phyloP scores from a whole-genome alignment of 2,797 vertebrate species.

The Centroberyx gerrardi region DNA sequence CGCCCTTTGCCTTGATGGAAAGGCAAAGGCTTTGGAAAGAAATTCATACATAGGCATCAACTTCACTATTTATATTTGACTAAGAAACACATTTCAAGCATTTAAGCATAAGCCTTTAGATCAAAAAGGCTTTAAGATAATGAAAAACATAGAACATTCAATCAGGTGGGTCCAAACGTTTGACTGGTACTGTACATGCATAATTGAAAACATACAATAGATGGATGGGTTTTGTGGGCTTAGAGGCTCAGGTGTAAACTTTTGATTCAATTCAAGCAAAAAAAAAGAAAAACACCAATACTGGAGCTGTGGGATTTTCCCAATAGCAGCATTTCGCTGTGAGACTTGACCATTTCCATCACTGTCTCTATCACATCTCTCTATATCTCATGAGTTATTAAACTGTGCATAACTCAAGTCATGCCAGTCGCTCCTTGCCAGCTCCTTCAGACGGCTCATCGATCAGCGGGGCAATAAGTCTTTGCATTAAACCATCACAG shows the following conservation, averaged over 20 bases:
- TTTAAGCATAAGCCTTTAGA: too few species aligned
- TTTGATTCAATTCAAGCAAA: not conserved
- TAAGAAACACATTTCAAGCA: too few species aligned
- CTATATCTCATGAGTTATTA: not conserved
- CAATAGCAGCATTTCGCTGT: slow-evolving; percentile 5
- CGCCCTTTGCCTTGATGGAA: too few species aligned
- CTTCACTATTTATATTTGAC: too few species aligned
- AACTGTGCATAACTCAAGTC: slow-evolving; percentile 19
- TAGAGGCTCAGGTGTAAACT: not conserved
- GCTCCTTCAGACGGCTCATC: slow-evolving; percentile 1
- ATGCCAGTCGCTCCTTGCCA: not conserved
- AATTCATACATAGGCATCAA: too few species aligned
- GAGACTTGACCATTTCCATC: slow-evolving; percentile 12
- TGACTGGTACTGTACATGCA: not conserved
- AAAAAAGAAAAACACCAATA: not conserved
- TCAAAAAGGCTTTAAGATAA: too few species aligned
- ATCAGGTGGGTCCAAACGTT: too few species aligned
- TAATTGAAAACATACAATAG: not conserved
- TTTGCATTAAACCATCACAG: slow-evolving; percentile 9
- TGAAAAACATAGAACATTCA: too few species aligned
- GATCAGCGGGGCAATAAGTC: slow-evolving; percentile 2
- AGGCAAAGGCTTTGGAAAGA: too few species aligned
- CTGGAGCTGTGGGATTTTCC: not conserved
- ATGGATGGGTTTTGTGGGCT: too few species aligned
- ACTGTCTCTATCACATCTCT: not conserved